Evolutionary conservation across 2,797 vertebrate species (phyloP), one percentile per base, ranked within the genome.

Genomic region (Sternarchorhynchus goeldii): DNA sequence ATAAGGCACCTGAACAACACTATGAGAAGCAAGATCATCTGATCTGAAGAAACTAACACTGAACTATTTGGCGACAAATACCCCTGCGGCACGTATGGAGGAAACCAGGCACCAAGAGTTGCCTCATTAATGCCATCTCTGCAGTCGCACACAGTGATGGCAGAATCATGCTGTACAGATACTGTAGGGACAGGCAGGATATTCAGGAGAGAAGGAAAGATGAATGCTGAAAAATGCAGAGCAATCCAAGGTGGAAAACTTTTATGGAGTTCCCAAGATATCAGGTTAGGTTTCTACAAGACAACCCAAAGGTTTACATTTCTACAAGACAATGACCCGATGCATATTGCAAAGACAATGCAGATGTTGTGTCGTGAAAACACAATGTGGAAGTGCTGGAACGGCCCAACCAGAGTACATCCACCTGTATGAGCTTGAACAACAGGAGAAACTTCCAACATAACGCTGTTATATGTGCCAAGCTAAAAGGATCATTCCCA

Each of bases 401-500:
- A 7, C 39, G 12, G 1, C 25, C 25, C 25, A 25, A 25, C 25
- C 0, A 25, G 25, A 25, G 25, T 25, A 25, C 25, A 25, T 25
- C 25, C 25, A 25, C 14, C 25, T 25, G 25, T 25, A 1, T 25
- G 25, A 25, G 25, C 25, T 25, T 0, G 25, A 25, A 17, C 7
- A 67, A 67, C n/a, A 4, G 65, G 65, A 21, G 16, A 45, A 67
- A 39, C 65, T 20, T 45, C 34, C 34, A 67, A 67, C 4, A 41
- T 8, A 67, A 45, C 3, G 36, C 25, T 25, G 25, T 25, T 25
- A 25, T 25, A 34, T 45, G 65, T 45, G 65, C 65, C 65, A 32
- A 36, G 63, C 63, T 66, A 32, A 31, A 14, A 66, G 63, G 63
- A 66, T 67, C 65, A 45, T 45, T 41, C 36, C 36, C 36, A 67